Evolutionary conservation across 2,113 vertebrate genomes (phyloP), one percentile per base, ranked within the genome.

Genomic region (Apodemus sylvaticus): DNA sequence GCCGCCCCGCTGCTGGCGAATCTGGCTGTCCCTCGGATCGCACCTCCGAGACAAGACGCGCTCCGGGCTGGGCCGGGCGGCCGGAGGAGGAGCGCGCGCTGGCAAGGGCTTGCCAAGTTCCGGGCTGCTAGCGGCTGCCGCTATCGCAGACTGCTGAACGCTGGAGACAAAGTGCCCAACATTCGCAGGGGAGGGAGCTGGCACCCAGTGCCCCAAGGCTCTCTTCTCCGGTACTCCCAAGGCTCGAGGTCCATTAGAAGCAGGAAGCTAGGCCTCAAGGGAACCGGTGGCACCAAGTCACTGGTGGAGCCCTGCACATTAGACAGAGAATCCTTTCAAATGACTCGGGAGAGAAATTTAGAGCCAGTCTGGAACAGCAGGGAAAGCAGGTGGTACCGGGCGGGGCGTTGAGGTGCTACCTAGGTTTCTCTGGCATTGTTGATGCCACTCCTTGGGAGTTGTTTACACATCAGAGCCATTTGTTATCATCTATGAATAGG

Each of bases 61-160:
- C 79, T 76, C 73, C 4, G 34, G 91, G 86, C 95, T 91, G 70
- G 96, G 97, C 51, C 22, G 26, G 64, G 74, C 74, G 16, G 89
- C 9, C 22, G 85, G 48, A 26, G 93, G 48, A 94, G 89, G 81
- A 94, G 97, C 95, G 97, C 95, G 96, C 95, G 96, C 74, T 60
- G 55, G 94, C 90, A 58, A 73, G 9, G 87, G 87, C 0, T 45
- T 51, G 53, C 6, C 71, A 70, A 13, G 0, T 74, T 7, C 68
- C 0, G 12, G 62, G 53, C 79, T 3, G 79, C 22, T 62, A 53
- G 3, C 0, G 42, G 90, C 94, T n/a, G 79, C 34, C 20, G 95
- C 87, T 68, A 17, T n/a, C 2, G 5, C 68, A 19, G 26, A 62
- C 93, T 76, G 95, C 26, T 31, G 90, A 51, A 7, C 4, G 48